Percentiles rank a stretch among this genome's conserved stretches.
phyloP scores from a whole-genome alignment of 2,888 invertebrate species.

The Desoria tigrina region DNA sequence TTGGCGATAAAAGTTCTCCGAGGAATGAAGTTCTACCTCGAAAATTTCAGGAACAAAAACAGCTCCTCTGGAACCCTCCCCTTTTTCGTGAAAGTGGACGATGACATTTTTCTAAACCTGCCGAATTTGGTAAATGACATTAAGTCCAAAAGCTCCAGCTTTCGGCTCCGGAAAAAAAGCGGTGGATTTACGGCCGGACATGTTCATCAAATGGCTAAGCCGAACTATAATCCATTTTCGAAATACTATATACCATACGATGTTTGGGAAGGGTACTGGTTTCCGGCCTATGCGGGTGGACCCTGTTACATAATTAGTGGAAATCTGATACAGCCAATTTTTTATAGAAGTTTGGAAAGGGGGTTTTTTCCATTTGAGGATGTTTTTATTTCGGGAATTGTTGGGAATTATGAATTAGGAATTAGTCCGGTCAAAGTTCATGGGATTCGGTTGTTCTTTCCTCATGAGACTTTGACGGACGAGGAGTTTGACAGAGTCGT shows the following conservation, averaged over 20 bases:
- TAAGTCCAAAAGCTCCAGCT: background rate
- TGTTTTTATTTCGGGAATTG: slow-evolving; percentile 4
- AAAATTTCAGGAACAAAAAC: background rate
- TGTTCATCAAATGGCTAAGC: background rate
- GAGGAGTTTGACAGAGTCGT: no score
- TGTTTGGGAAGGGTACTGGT: background rate
- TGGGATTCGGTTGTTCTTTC: no score
- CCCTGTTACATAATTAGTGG: background rate
- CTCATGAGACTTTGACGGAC: no score
- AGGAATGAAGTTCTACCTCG: background rate
- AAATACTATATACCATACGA: background rate
- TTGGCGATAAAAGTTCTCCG: background rate
- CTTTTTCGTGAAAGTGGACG: background rate
- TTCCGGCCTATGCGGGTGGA: background rate
- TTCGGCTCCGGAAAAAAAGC: background rate
- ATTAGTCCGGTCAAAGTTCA: background rate
- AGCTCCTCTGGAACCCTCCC: slow-evolving; percentile 2
- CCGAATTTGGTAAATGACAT: background rate
- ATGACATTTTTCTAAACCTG: slow-evolving; percentile 4
- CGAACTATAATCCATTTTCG: background rate
- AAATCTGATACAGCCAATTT: background rate
- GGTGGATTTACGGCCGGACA: background rate
- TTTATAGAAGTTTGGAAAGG: background rate
- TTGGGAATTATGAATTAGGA: background rate
- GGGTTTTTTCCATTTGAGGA: background rate